phyloP scores from a whole-genome alignment of 2,888 invertebrate species.

The Cancer borealis region DNA sequence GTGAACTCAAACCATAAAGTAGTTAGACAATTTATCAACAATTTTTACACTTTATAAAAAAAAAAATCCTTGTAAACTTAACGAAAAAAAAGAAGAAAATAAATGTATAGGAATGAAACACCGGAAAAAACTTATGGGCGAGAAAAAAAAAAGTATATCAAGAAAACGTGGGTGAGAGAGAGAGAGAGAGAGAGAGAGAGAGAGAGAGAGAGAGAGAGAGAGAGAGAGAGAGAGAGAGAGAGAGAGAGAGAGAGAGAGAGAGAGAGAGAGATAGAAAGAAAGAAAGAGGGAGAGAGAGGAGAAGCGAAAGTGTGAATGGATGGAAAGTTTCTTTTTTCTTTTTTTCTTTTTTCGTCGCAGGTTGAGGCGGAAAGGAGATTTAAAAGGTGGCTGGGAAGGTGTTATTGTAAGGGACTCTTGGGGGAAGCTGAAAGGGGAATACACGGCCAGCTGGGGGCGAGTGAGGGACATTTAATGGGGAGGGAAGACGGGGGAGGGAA shows the following conservation, averaged over 20 bases:
- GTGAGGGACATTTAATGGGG: neutral
- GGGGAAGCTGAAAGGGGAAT: conserved; percentile 15
- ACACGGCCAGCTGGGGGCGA: conserved; percentile 37
- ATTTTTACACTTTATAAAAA: neutral
- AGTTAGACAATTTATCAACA: neutral
- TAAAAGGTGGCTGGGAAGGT: conserved; percentile 21
- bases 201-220: neutral
- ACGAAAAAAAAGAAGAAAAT: neutral
- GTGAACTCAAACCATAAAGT: neutral
- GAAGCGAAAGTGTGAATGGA: neutral
- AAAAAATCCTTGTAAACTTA: neutral
- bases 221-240: no score
- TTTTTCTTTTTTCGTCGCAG: neutral
- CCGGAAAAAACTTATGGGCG: no score
- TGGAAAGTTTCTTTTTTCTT: neutral
- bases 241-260: no score
- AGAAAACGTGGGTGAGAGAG: neutral
- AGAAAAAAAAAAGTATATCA: neutral
- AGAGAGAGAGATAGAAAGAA: no score
- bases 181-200: neutral
- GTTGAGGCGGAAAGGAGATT: conserved; percentile 13
- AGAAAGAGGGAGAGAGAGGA: neutral
- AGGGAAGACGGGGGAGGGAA: neutral
- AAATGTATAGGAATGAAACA: neutral
- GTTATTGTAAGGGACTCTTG: neutral